Evolutionary conservation across 2,888 invertebrate genomes (phyloP), one percentile per base, ranked within the genome.

Genomic region (Drosophila multiciliata): DNA sequence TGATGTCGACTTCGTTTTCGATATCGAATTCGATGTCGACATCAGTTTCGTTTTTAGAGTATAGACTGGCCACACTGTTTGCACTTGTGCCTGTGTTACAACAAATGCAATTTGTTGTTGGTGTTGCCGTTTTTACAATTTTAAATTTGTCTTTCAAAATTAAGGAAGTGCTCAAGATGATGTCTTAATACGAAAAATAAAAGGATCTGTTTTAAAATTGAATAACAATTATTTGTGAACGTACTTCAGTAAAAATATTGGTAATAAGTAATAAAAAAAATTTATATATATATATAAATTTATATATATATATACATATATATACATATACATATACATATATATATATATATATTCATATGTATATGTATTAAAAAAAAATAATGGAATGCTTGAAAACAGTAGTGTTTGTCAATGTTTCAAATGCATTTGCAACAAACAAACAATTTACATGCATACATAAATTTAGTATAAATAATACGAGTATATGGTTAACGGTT

Each of bases 211-310:
- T 62, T 78, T 66, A 74, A 70, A 80, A 79, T 78, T 71, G 86
- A 88, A 75, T 71, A 82, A 82, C 75, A 66, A 60, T 83, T 83
- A 80, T 80, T 83, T 80, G 83, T 83, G 75, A 82, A 70, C 78
- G 66, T 53, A 57, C 53, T 40, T 58, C 20, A 57, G 32, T 70
- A 58, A 69, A 45, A 32, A 36, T 33, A 48, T 45, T 33, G 35
- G 15, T 53, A 53, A 36, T 68, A 40, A 9, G 66, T 61, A 74
- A 23, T 42, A 66, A 12, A 40, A 36, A 59, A 50, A 58, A 69
- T 52, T 11, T 6, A 52, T 53, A 35, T 20, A 53, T 33, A 15
- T 52, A 6, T 3, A 17, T 35, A 35, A 35, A 50, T n/a, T 6
- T n/a, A n/a, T 23, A 26, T 20, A 20, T 12, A 26, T 20, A 20